Conservation (phyloP, 2,797 vertebrate species). For the Danio kyathit region DNA sequence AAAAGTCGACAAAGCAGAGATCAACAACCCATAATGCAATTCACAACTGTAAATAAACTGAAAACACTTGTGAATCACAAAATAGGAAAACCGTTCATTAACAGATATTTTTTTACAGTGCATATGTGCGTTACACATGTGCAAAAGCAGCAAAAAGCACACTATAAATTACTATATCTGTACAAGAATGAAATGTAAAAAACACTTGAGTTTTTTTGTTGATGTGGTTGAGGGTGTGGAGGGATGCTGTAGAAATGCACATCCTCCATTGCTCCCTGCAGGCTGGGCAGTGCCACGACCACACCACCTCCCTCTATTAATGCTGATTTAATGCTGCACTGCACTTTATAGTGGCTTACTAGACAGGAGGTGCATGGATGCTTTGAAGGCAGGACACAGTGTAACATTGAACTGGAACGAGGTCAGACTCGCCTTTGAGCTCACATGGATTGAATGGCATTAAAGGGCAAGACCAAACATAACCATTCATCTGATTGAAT, state of each 20-base stretch:
- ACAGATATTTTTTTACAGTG: too few species aligned
- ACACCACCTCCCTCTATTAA: constrained; percentile 41
- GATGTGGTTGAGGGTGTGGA: constrained; percentile 61
- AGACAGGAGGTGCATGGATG: not conserved
- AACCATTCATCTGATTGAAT: not conserved
- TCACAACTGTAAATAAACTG: too few species aligned
- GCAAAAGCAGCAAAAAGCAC: constrained; percentile 23
- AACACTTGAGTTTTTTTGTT: constrained; percentile 5
- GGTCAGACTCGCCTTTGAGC: not conserved
- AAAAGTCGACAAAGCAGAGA: too few species aligned
- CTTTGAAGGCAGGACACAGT: not conserved
- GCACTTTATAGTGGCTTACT: constrained; percentile 16
- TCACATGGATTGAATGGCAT: not conserved
- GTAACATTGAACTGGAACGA: not conserved
- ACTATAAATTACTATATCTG: not conserved
- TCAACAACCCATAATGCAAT: too few species aligned
- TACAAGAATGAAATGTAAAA: not conserved
- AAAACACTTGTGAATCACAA: too few species aligned
- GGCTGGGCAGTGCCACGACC: constrained; percentile 60
- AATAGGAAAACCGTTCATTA: too few species aligned
- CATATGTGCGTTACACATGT: constrained; percentile 51
- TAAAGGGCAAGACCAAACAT: not conserved
- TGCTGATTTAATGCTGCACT: not conserved
- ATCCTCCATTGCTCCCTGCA: constrained; percentile 45
- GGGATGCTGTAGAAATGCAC: constrained; percentile 58